Evolutionary conservation across 1,140 invertebrate genomes (phyloP).

Genomic region (Drosophila varians): DNA sequence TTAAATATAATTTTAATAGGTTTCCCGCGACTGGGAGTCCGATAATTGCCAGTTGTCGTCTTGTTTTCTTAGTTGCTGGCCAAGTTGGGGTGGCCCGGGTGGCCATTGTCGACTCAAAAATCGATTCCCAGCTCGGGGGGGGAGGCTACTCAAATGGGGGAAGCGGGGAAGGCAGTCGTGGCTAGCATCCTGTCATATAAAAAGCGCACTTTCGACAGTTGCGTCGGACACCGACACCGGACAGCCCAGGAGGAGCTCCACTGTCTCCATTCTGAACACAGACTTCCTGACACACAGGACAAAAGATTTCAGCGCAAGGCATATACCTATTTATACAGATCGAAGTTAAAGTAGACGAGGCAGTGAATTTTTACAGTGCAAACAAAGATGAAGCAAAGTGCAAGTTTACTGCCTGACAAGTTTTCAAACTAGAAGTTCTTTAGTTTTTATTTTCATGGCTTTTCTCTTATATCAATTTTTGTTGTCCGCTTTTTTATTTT

Average conservation of each 20-base stretch:
- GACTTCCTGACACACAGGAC: background rate
- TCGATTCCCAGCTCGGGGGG: slow-evolving; percentile 10
- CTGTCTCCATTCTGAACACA: too few species aligned
- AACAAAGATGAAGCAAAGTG: slow-evolving; percentile 18
- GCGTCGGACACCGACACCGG: too few species aligned
- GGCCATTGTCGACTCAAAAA: slow-evolving; percentile 25
- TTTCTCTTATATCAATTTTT: slow-evolving; percentile 29
- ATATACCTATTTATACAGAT: too few species aligned
- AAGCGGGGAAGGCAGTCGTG: slow-evolving; percentile 8
- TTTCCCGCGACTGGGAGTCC: slow-evolving; percentile 9
- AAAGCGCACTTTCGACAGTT: slow-evolving; percentile 30
- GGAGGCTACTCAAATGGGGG: too few species aligned
- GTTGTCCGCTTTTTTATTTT: slow-evolving; percentile 21
- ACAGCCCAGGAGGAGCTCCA: background rate
- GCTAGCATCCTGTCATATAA: slow-evolving; percentile 26
- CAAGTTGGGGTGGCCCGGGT: background rate
- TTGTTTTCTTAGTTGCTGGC: background rate
- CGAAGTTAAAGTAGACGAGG: too few species aligned
- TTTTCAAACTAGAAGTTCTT: slow-evolving; percentile 33
- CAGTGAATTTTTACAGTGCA: background rate
- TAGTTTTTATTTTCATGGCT: slow-evolving; percentile 32
- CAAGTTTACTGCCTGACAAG: slow-evolving; percentile 43
- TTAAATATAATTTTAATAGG: slow-evolving; percentile 47
- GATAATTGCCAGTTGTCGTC: slow-evolving; percentile 24
- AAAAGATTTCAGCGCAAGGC: background rate